These are phyloP conservation scores for Halcyon malimbica DNA, from an alignment of 2,113 vertebrate genomes.

Conservation along the genomic window DNA sequence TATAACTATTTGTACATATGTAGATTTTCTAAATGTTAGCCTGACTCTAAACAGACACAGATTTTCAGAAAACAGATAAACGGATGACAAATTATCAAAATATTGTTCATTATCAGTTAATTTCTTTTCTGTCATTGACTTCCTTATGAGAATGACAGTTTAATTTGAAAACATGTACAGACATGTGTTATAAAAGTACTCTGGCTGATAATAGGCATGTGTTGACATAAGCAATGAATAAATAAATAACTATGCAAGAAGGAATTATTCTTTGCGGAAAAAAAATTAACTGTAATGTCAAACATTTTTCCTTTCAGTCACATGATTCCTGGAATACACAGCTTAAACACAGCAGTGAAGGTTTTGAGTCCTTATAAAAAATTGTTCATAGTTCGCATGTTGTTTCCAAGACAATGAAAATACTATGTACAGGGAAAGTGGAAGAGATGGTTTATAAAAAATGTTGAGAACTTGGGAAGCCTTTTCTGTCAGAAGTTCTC, in stretches of 20 bases:
- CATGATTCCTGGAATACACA: not conserved
- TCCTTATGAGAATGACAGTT: not conserved
- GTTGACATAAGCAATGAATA: not conserved
- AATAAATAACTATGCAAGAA: not conserved
- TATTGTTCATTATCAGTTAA: not conserved
- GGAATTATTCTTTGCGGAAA: not conserved
- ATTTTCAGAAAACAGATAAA: slow-evolving; percentile 1
- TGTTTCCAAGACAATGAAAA: not conserved
- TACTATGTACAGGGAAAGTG: not conserved
- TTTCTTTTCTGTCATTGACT: not conserved
- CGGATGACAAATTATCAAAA: not conserved
- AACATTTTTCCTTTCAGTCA: not conserved
- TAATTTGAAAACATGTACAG: not conserved
- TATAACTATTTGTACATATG: not conserved
- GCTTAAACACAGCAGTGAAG: not conserved
- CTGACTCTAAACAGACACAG: not conserved
- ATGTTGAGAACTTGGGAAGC: not conserved
- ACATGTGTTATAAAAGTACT: not conserved
- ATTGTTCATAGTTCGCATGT: not conserved
- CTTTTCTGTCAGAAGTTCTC: not conserved
- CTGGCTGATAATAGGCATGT: rapidly evolving
- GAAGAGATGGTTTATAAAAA: not conserved
- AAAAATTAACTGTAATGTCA: not conserved
- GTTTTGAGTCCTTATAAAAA: not conserved
- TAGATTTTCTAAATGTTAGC: not conserved